Evolutionary conservation across 1,140 invertebrate genomes (phyloP), one percentile per base, ranked within the genome.

Genomic region (Bombus impatiens): DNA sequence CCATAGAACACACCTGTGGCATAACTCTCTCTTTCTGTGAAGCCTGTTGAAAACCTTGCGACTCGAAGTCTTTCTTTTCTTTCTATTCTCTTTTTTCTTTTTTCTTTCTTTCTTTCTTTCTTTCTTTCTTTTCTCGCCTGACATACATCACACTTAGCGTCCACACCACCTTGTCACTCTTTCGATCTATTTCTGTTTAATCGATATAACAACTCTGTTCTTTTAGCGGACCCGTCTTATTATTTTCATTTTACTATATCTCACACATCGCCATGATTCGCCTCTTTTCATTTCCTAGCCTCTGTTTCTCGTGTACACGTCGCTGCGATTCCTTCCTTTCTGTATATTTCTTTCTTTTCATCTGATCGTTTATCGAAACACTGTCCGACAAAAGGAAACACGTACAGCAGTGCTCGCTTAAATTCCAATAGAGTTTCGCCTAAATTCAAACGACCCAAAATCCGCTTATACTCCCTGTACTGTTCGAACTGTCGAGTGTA

Each of bases 1-100:
- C 82, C 87, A 88, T 86, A 91, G 85, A 90, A 83, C 87, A 83
- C 83, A 91, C 91, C 81, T 88, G 68, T 88, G 78, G 44, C 86
- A 79, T 91, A 91, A 84, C 78, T 83, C 71, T 89, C 67, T 89
- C 74, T 32, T 67, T 83, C 77, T 88, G 81, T 83, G 53, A 82
- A 88, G 84, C 82, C 84, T 86, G 35, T 88, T 80, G 42, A 70
- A 67, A 81, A 84, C 80, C 82, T 76, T 77, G 67, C 80, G 70
- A 87, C 77, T 89, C 81, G 77, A 57, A 87, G 72, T 89, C 57
- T 78, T 76, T 81, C 40, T n/a, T 59, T 80, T 78, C 62, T 77
- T 40, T n/a, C 44, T 76, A 5, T 67, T 18, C 18, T 68, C 35
- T 62, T 3, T 65, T 85, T 86, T 35, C 44, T 53, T 42, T 57